These are phyloP conservation scores for Laticauda laticaudata DNA, from an alignment of 2,113 vertebrate genomes.

Conservation along the genomic window DNA sequence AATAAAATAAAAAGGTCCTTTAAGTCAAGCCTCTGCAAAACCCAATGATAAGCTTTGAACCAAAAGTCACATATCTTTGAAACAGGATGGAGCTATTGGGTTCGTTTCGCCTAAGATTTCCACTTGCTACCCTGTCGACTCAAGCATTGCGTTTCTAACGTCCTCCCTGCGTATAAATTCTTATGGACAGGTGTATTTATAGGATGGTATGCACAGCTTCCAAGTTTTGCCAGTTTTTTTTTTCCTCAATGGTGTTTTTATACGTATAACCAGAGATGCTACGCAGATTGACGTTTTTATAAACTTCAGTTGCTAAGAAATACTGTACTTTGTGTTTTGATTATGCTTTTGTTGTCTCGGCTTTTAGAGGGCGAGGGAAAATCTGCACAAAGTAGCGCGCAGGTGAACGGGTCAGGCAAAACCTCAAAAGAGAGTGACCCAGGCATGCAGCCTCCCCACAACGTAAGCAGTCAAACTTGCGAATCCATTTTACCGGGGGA, in stretches of 20 bases:
- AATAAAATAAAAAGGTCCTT: background rate
- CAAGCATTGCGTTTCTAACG: background rate
- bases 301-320: background rate
- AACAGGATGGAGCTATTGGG: background rate
- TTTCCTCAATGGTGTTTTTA: background rate
- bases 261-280: background rate
- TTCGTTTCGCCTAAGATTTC: background rate
- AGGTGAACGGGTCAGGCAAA: background rate
- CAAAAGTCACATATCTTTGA: background rate
- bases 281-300: background rate
- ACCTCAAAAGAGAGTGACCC: background rate
- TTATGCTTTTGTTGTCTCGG: background rate
- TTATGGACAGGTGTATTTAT: background rate
- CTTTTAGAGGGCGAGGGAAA: background rate
- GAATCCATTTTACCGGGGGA: background rate
- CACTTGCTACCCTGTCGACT: background rate
- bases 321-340: background rate
- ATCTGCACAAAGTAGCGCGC: background rate
- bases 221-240: background rate
- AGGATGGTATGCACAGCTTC: background rate
- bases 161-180: background rate
- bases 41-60: background rate
- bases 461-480: background rate
- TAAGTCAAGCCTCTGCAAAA: background rate
- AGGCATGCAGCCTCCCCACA: background rate